Evolutionary conservation across 2,113 vertebrate species (phyloP).

Genomic region (Anarhynchus alexandrinus): DNA sequence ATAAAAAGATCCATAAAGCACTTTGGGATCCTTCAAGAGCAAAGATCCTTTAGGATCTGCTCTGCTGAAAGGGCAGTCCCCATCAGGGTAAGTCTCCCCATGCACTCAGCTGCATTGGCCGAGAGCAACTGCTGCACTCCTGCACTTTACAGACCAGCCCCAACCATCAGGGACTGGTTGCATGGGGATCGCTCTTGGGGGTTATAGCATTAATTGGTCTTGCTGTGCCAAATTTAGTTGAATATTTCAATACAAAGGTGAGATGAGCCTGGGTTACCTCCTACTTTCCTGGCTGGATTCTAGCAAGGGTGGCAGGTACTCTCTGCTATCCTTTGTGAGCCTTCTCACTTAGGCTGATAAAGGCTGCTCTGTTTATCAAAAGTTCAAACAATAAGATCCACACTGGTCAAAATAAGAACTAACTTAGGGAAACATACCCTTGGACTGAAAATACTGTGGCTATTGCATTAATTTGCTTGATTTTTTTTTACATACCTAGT

Average conservation of each 20-base stretch:
- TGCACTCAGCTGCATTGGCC: accelerated
- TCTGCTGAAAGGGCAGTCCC: not conserved
- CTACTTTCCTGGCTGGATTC: not conserved
- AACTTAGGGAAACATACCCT: not conserved
- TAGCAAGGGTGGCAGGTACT: not conserved
- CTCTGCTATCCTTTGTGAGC: not conserved
- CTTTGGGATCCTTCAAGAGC: not conserved
- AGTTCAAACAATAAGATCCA: not conserved
- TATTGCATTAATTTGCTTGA: not conserved
- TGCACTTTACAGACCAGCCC: not conserved
- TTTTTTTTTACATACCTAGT: not conserved
- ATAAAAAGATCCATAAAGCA: not conserved
- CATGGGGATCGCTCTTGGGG: not conserved
- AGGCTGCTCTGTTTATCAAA: not conserved
- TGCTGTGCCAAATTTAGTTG: not conserved
- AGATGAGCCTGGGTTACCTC: not conserved
- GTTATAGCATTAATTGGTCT: not conserved
- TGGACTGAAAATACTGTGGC: not conserved
- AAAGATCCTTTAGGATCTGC: not conserved
- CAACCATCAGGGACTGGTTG: not conserved
- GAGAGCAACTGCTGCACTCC: not conserved
- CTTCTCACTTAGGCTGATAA: not conserved
- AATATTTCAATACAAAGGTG: not conserved
- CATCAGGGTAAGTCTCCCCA: accelerated
- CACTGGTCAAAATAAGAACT: not conserved